Percentiles rank a stretch among this genome's conserved stretches.
These are phyloP conservation scores for Pemphredon lugubris DNA, from an alignment of 2,888 invertebrate species.

Conservation along the genomic window DNA sequence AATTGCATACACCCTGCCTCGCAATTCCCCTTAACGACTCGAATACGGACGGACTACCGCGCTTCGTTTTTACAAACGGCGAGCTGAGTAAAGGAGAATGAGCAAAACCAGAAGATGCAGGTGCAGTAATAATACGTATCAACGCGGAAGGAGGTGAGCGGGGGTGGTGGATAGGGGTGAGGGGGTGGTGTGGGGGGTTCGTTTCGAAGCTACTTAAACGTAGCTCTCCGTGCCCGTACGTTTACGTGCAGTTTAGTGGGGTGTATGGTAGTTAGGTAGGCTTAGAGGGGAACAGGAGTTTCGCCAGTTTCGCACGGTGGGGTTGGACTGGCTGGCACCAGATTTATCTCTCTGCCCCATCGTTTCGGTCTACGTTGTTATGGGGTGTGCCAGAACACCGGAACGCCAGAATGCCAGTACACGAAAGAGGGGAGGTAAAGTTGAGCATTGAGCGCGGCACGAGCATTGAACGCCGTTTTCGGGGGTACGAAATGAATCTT, in stretches of 20 bases:
- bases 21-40: too few species aligned
- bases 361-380: constrained; percentile 66
- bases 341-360: constrained; percentile 70
- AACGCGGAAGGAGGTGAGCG: too few species aligned
- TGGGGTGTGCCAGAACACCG: constrained; percentile 56
- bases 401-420: constrained; percentile 50
- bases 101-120: constrained; percentile 10
- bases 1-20: too few species aligned
- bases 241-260: constrained; percentile 53
- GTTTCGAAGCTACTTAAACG: constrained; percentile 35
- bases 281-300: constrained; percentile 38
- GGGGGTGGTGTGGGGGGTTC: too few species aligned
- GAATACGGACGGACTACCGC: too few species aligned
- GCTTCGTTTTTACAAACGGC: too few species aligned
- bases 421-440: constrained; percentile 13
- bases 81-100: not conserved
- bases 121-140: constrained; percentile 37
- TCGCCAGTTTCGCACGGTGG: constrained; percentile 35
- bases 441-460: constrained; percentile 20
- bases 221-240: constrained; percentile 14
- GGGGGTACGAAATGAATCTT: constrained; percentile 59
- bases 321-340: constrained; percentile 56
- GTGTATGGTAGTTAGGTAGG: constrained; percentile 49
- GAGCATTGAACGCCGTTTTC: constrained; percentile 41
- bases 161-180: too few species aligned